phyloP scores from a whole-genome alignment of 2,113 vertebrate genomes.

The Ciconia boyciana region DNA sequence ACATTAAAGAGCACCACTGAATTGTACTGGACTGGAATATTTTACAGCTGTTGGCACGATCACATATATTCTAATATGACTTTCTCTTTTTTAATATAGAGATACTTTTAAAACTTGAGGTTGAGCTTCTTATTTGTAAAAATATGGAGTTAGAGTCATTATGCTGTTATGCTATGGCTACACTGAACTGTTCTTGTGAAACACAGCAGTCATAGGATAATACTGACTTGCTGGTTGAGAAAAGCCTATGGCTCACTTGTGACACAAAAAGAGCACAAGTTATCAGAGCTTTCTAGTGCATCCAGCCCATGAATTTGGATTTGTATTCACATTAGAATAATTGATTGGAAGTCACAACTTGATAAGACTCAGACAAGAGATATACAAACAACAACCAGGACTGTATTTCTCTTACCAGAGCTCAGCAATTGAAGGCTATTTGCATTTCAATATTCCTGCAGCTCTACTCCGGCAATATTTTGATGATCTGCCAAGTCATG shows the following conservation, averaged over 20 bases:
- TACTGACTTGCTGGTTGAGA: background rate
- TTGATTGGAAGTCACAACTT: background rate
- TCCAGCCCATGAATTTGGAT: background rate
- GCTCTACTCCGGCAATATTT: background rate
- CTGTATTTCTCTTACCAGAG: background rate
- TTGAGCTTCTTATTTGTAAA: background rate
- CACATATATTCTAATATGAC: background rate
- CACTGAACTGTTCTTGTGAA: background rate
- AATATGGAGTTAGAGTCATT: background rate
- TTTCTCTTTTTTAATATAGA: background rate
- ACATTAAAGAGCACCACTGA: background rate
- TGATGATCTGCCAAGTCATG: background rate
- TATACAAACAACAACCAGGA: background rate
- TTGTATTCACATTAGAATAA: background rate
- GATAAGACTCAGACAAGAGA: background rate
- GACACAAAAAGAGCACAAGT: background rate
- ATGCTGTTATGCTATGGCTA: background rate
- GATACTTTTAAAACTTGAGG: background rate
- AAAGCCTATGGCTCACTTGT: background rate
- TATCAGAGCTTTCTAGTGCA: background rate
- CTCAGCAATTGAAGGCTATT: background rate
- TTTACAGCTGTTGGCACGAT: background rate
- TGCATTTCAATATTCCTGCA: background rate
- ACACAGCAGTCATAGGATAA: background rate
- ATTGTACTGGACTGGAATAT: background rate